Evolutionary conservation across 2,888 invertebrate species (phyloP), one percentile per base, ranked within the genome.

Genomic region (Drosophila diplacantha): DNA sequence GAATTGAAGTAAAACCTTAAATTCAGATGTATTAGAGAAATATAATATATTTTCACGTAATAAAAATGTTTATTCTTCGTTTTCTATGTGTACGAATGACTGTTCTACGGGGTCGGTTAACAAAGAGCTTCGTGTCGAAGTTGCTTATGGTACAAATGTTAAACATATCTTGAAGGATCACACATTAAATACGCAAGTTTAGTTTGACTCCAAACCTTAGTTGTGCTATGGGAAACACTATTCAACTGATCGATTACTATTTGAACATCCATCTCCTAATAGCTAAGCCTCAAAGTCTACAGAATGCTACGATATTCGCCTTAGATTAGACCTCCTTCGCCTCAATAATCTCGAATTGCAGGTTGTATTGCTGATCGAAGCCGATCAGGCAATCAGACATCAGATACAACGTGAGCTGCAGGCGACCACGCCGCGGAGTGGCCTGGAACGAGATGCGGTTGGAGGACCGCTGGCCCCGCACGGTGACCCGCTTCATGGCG

Each of bases 331-430:
- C 39, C 5, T 56, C 49, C 57, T 81, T 80, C n/a, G 81, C 72
- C 66, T 85, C 81, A 29, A 86, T 76, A 35, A 92, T 85, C 73
- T 92, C 91, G 49, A 91, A 87, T 55, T 90, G 90, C 22, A 92
- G 74, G 72, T 92, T 90, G 65, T 90, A 96, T 84, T 98, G 96
- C 86, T 98, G 98, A 89, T 99, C 98, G 29, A 98, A 89, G 3
- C 98, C 98, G 71, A 98, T 90, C 84, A 98, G 97, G 66, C 94
- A 94, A 88, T 98, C 98, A 46, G 97, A 97, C 90, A 98, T 91
- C 53, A 98, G 87, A 87, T 95, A 97, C 22, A 97, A 86, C 0
- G 94, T 94, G 85, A 96, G 92, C 69, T 93, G 92, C 44, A 93
- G 90, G n/a, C 92, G 92, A 32, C 96, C 96, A 92, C 91, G 91